A percentile compares a stretch with the other conserved stretches of the same genome.
Evolutionary conservation across 2,113 vertebrate species (phyloP).

Genomic region (Lichenostomus cassidix): DNA sequence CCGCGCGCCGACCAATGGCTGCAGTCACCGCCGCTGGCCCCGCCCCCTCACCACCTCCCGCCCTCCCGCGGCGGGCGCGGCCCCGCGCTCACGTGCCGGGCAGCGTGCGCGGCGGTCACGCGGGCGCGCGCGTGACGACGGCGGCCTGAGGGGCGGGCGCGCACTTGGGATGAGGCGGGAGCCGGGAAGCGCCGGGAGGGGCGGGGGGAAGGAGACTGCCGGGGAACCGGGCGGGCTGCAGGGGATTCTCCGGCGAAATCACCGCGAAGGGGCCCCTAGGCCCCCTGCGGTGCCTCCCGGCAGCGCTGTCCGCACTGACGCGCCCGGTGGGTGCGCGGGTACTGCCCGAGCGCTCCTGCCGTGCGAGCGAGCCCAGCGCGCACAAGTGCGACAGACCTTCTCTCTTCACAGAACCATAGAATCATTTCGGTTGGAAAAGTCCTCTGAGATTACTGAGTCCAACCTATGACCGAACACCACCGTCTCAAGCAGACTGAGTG

Average conservation of each 20-base stretch:
- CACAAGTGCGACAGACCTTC: not conserved
- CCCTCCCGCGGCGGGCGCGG: no score
- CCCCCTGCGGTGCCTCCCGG: not conserved
- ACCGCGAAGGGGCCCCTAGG: not conserved
- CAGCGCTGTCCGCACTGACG: fast-evolving
- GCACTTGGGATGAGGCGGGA: not conserved
- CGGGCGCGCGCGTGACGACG: no score
- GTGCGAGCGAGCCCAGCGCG: not conserved
- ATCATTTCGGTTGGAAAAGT: not conserved
- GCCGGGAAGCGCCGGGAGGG: not conserved
- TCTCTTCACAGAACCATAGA: not conserved
- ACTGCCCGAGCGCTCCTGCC: not conserved
- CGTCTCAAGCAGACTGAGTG: not conserved
- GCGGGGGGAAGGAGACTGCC: no score
- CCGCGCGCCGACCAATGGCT: no score
- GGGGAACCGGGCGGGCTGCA: fast-evolving
- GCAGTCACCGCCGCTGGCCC: no score
- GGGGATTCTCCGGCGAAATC: no score
- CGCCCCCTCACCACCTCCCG: no score
- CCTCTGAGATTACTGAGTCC: not conserved
- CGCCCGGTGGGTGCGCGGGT: fast-evolving
- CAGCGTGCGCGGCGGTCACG: no score
- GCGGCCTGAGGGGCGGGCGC: not conserved
- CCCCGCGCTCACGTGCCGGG: no score
- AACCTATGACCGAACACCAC: not conserved